Evolutionary conservation across 1,140 invertebrate genomes (phyloP), one percentile per base, ranked within the genome.

Genomic region (Mizuhopecten yessoensis): DNA sequence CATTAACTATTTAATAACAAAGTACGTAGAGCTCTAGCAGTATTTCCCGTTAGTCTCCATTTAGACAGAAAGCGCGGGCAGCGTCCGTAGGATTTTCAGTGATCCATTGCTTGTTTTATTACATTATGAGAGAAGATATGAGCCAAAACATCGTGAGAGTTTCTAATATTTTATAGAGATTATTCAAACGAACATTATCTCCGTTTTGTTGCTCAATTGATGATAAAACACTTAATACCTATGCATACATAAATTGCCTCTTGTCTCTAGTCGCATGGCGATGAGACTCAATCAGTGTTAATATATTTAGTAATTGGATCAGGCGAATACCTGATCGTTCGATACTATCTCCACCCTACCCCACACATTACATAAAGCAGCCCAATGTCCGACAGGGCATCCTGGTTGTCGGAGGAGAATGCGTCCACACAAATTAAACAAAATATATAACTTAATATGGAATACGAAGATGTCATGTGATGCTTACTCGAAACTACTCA

Each of bases 1-100:
- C 57, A 75, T 75, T n/a, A 75, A 29, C 23, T 75, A 75, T 75
- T 75, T 75, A 75, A 75, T 75, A 45, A 45, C 42, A 45, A 23
- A 29, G 23, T 23, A 20, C 45, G 45, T 20, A 23, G 13, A 20
- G 23, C 45, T 23, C 9, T 23, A 17, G 45, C 23, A 20, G 45
- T 23, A 11, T 20, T 57, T 57, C 17, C 45, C 45, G 9, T 45
- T 13, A 15, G 1, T 45, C 17, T 45, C 42, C 42, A 17, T 45
- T 45, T 15, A 45, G 42, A 45, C 42, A 45, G 17, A 13, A 13
- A 39, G 36, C 13, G 13, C 36, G 13, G 36, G 13, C 36, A n/a
- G n/a, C 13, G 5, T 45, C 17, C 9, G 17, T 3, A 29, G 57
- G 57, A 75, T 75, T 75, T 49, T 75, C 7, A 75, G n/a, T 75